Conservation (phyloP, 2,113 vertebrate genomes). For the Eurystomus gularis region DNA sequence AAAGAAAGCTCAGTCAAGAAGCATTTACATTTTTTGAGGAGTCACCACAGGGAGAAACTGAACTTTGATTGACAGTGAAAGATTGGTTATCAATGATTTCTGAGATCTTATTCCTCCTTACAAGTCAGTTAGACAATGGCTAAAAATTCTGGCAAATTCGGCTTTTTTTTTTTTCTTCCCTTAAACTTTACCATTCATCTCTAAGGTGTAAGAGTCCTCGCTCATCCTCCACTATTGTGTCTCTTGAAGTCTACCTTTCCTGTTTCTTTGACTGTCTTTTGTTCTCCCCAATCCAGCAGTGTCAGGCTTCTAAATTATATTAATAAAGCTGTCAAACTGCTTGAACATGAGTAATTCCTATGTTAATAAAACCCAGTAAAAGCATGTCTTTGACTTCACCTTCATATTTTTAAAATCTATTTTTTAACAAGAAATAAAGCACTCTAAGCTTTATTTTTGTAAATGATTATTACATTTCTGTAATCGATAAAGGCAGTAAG, state of each 20-base stretch:
- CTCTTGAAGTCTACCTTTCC: neutral
- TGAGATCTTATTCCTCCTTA: neutral
- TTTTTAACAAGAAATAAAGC: conserved; percentile 9
- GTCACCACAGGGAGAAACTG: neutral
- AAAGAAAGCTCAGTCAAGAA: neutral
- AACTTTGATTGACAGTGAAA: neutral
- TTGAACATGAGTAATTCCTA: neutral
- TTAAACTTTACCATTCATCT: neutral
- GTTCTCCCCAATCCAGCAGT: neutral
- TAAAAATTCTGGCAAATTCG: neutral
- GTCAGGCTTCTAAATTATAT: neutral
- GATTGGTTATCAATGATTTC: neutral
- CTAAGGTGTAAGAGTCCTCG: neutral
- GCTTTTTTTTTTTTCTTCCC: neutral
- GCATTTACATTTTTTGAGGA: neutral
- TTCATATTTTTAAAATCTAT: neutral
- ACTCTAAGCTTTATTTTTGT: neutral
- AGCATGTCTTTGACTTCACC: neutral
- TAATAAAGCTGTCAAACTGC: conserved; percentile 15
- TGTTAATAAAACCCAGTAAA: conserved; percentile 11
- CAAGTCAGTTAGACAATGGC: neutral
- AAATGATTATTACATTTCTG: neutral
- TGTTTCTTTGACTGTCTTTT: neutral
- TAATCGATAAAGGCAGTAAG: conserved; percentile 7
- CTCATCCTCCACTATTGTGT: neutral